Evolutionary conservation across 2,113 vertebrate species (phyloP), one percentile per base, ranked within the genome.

Genomic region (Nibea coibor): DNA sequence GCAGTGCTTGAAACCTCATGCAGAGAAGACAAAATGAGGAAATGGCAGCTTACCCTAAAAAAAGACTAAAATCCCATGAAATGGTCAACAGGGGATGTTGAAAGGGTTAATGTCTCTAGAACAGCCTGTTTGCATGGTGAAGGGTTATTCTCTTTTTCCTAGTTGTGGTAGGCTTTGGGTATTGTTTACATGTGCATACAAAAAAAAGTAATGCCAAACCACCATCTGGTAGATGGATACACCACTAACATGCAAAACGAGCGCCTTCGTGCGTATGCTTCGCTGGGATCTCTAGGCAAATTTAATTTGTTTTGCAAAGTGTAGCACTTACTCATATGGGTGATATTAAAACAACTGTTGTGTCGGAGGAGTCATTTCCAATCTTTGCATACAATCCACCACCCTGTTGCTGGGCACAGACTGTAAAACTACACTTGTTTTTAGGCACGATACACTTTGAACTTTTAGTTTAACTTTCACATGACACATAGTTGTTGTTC

Each of bases 231-330:
- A n/a, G 68, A 69, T 68, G 50, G 48, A 75, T 65, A 35, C 51
- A 69, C 87, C 79, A 80, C 85, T 77, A 82, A 81, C 90, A 89
- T 90, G 84, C 80, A 92, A 91, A 90, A 81, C 81, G 72, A 68
- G 47, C 9, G 61, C 45, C 39, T 53, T 73, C 61, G 26, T 75
- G 73, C 70, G 61, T 59, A 78, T 79, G 80, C 81, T 81, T 71
- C 82, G 86, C 57, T 78, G 56, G 45, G 70, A 74, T 88, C 65
- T 80, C 54, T 63, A n/a, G 20, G 80, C 63, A 82, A 83, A 92
- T 81, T 4, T 11, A 1, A 87, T 92, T 91, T 93, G 85, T 75
- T 48, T 90, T 62, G 84, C 84, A 92, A 92, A 92, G 28, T 20
- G 0, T 12, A 12, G 75, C 78, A 75, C 80, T 82, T 26, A 48